Percentiles rank a stretch among this genome's conserved stretches.
phyloP scores from a whole-genome alignment of 2,888 invertebrate genomes.

The Drosophila kanekoi region DNA sequence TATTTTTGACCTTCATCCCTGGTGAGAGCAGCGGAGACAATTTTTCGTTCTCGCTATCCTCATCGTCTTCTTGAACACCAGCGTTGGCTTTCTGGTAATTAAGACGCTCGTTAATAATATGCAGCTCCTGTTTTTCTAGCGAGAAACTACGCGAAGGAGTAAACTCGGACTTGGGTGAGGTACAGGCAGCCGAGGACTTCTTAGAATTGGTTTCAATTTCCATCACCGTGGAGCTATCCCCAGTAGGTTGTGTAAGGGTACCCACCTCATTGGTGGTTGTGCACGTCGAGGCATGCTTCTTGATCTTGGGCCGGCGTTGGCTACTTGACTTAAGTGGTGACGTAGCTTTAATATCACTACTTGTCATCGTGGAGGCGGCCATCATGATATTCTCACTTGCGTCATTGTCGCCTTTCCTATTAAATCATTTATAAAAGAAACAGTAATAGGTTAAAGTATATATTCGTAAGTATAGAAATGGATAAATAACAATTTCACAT shows the following conservation, averaged over 20 bases:
- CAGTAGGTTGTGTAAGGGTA: constrained; percentile 57
- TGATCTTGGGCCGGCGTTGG: constrained; percentile 81
- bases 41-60: constrained; percentile 93
- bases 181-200: constrained; percentile 38
- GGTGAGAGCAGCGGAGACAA: constrained; percentile 89
- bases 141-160: constrained; percentile 21
- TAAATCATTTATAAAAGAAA: neutral
- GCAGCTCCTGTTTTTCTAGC: constrained; percentile 85
- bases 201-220: constrained; percentile 63
- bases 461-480: too few relatives aligned
- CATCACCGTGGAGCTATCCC: constrained; percentile 48
- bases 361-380: constrained; percentile 72
- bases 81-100: constrained; percentile 65
- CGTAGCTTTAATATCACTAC: constrained; percentile 75
- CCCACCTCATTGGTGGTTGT: constrained; percentile 76
- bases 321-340: constrained; percentile 83
- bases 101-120: constrained; percentile 88
- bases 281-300: constrained; percentile 81
- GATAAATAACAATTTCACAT: too few relatives aligned
- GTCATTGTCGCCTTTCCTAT: constrained; percentile 56
- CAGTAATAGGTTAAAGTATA: neutral
- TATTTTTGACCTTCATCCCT: constrained; percentile 65
- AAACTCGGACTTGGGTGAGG: constrained; percentile 33
- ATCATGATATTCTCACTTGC: constrained; percentile 51
- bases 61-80: constrained; percentile 86